Evolutionary conservation across 2,113 vertebrate species (phyloP), one percentile per base, ranked within the genome.

Genomic region (Nestor notabilis): DNA sequence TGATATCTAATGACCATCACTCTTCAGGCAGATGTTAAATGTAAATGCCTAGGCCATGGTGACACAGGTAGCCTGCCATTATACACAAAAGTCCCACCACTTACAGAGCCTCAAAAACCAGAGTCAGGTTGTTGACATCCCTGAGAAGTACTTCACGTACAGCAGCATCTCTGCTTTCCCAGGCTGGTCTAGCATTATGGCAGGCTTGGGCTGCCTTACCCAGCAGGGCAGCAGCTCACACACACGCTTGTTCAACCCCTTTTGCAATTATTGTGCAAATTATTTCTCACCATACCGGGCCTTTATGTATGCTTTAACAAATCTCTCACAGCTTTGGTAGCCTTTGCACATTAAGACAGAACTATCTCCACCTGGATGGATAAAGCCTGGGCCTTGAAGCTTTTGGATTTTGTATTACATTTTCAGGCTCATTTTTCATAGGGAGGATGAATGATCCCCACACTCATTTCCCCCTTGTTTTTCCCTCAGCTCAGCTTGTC

Each of bases 191-290:
- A 4, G 14, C 7, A 6, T 4, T 14, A 14, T 1, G 3, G 35
- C 64, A n/a, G 23, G n/a, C 11, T 81, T n/a, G 76, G 28, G 31
- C 41, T 24, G 16, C 20, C 49, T 15, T 17, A 18, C 28, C 41
- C 52, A 17, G 44, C 25, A 55, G 28, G 43, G 23, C 15, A 66
- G 79, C 63, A 43, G 75, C 56, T 63, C 66, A 25, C 71, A 28
- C 1, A 0, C 41, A 41, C 21, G 3, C 7, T 72, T 2, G 0
- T 33, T 39, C 68, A n/a, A 53, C 11, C 10, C 7, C 50, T 89
- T 71, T 53, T 61, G 71, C 71, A 87, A 76, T 49, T 41, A 35
- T 17, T 27, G 11, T n/a, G 46, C 58, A 83, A 92, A 69, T 78
- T 71, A 66, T 65, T 96, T 78, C 80, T 81, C 63, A 81, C 61